These are phyloP conservation scores for Hydrotaea cyrtoneurina DNA, from an alignment of 2,888 invertebrate genomes.

Conservation along the genomic window DNA sequence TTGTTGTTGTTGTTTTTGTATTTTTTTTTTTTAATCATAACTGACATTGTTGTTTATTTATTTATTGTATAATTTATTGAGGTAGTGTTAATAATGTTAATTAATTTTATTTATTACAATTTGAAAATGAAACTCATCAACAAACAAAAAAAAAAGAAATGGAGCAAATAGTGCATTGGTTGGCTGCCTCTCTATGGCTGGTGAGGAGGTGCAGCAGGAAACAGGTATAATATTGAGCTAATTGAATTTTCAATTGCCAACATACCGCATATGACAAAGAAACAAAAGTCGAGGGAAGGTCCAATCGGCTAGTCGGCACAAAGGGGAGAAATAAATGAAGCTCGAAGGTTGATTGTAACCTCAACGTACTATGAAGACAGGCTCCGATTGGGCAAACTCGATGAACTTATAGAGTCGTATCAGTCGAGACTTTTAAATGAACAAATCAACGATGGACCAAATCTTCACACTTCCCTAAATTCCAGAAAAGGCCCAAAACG, in stretches of 20 bases:
- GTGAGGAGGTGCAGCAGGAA: constrained; percentile 20
- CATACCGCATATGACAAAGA: constrained; percentile 36
- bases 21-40: constrained; percentile 52
- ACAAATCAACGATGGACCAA: too few relatives aligned
- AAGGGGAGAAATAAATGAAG: too few relatives aligned
- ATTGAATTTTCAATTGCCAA: constrained; percentile 63
- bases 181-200: too few relatives aligned
- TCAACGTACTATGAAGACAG: too few relatives aligned
- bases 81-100: constrained; percentile 66
- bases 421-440: too few relatives aligned
- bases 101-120: constrained; percentile 57
- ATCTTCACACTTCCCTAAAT: too few relatives aligned
- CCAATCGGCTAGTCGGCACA: too few relatives aligned
- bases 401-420: too few relatives aligned
- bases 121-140: constrained; percentile 15
- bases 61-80: constrained; percentile 55
- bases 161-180: constrained; percentile 19
- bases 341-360: too few relatives aligned
- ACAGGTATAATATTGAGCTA: constrained; percentile 59
- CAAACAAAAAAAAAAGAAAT: not conserved
- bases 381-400: too few relatives aligned
- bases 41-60: constrained; percentile 51
- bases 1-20: not conserved
- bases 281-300: too few relatives aligned
- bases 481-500: too few relatives aligned